Evolutionary conservation across 2,888 invertebrate genomes (phyloP).

Genomic region (Mesopsocus fuscifrons): DNA sequence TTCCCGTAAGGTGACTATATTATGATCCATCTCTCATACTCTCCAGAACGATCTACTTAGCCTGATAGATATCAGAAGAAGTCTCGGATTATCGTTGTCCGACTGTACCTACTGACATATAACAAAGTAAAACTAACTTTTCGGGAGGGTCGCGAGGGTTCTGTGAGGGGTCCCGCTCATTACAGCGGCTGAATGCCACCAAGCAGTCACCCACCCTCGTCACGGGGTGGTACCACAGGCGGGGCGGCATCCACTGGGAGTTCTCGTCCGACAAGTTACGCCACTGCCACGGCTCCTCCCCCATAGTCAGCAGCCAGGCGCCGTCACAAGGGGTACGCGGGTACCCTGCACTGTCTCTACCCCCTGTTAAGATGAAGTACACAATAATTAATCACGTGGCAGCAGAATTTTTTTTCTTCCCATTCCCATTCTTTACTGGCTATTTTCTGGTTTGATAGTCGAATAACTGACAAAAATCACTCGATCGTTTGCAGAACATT

Average conservation of each 20-base stretch:
- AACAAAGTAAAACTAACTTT: no score
- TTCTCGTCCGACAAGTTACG: constrained; percentile 54
- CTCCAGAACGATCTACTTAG: no score
- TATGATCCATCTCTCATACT: no score
- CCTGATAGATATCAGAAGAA: no score
- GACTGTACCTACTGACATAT: no score
- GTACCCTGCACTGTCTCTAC: constrained; percentile 21
- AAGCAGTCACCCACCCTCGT: constrained; percentile 38
- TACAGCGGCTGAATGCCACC: neutral
- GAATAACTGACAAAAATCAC: constrained; percentile 9
- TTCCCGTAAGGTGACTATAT: no score
- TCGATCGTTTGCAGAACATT: neutral
- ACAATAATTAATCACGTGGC: no score
- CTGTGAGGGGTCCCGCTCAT: neutral
- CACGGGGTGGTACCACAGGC: constrained; percentile 87
- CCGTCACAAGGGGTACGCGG: constrained; percentile 41
- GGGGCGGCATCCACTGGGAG: constrained; percentile 60
- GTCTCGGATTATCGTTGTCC: no score
- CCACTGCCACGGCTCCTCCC: constrained; percentile 48
- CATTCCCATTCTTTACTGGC: no score
- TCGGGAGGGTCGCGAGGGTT: no score
- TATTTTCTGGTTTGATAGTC: no score
- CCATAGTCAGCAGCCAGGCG: constrained; percentile 76
- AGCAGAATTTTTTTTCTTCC: no score
- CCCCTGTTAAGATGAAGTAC: constrained; percentile 29